Evolutionary conservation across 2,113 vertebrate genomes (phyloP).

Genomic region (Halichoerus grypus): DNA sequence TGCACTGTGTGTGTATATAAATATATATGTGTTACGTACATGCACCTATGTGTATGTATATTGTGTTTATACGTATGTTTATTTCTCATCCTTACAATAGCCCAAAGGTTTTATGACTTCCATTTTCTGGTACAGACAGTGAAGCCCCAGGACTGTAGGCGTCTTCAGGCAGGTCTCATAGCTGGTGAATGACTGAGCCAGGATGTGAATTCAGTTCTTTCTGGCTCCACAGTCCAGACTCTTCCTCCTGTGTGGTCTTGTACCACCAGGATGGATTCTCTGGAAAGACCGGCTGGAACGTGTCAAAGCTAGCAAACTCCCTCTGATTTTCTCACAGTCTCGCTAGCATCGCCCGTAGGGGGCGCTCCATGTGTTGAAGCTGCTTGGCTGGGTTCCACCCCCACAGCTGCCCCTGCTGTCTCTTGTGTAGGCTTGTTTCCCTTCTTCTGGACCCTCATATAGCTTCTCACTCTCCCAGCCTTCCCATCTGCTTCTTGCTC

Average conservation of each 20-base stretch:
- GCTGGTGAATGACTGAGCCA: not conserved
- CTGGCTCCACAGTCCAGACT: not conserved
- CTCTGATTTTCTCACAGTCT: not conserved
- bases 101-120: not conserved
- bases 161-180: not conserved
- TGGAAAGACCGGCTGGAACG: not conserved
- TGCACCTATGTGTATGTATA: too few relatives aligned
- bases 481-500: not conserved
- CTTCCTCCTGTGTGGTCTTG: not conserved
- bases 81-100: not conserved
- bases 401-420: not conserved
- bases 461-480: not conserved
- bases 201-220: not conserved
- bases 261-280: too few relatives aligned
- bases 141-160: not conserved
- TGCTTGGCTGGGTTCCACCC: fast-evolving
- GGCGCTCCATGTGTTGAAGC: not conserved
- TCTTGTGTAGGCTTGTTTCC: not conserved
- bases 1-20: not conserved
- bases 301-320: fast-evolving
- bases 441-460: not conserved
- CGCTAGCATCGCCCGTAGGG: not conserved
- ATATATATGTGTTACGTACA: fast-evolving
- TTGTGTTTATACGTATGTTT: not conserved
- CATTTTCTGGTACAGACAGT: not conserved